Evolutionary conservation across 2,797 vertebrate species (phyloP).

Genomic region (Xiphorhynchus erythropygius): DNA sequence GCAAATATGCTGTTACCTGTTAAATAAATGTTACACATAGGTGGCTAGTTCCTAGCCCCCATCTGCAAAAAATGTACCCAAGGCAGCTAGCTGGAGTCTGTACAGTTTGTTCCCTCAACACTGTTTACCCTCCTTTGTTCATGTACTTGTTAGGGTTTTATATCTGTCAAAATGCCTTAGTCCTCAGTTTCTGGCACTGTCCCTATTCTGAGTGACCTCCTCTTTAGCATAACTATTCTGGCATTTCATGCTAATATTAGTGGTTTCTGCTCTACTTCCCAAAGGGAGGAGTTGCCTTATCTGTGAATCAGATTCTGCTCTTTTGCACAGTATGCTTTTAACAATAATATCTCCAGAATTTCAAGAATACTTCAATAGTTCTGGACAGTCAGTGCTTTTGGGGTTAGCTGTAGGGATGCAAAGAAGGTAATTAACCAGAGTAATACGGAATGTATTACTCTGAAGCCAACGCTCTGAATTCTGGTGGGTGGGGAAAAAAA

Average conservation of each 20-base stretch:
- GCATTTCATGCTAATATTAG: constrained; percentile 37
- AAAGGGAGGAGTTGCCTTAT: neutral
- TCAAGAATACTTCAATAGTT: neutral
- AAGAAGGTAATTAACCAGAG: neutral
- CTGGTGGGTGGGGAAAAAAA: neutral
- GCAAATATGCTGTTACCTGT: neutral
- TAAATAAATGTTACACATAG: neutral
- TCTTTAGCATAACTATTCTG: constrained; percentile 39
- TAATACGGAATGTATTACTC: neutral
- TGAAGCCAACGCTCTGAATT: neutral
- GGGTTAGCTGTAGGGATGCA: neutral
- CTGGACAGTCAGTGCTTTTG: neutral
- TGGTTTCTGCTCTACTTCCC: constrained; percentile 55
- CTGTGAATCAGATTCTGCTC: neutral
- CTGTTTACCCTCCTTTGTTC: constrained; percentile 54
- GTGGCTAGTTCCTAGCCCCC: neutral
- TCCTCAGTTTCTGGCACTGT: constrained; percentile 22
- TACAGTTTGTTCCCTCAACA: constrained; percentile 32
- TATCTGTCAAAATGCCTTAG: constrained; percentile 25
- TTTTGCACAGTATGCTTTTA: neutral
- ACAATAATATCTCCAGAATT: neutral
- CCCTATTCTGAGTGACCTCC: constrained; percentile 1
- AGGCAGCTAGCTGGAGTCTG: neutral
- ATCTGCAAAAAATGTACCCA: neutral
- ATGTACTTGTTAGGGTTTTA: constrained; percentile 44